These are phyloP conservation scores for Prorops nasuta DNA, from an alignment of 1,140 invertebrate species.

Conservation along the genomic window DNA sequence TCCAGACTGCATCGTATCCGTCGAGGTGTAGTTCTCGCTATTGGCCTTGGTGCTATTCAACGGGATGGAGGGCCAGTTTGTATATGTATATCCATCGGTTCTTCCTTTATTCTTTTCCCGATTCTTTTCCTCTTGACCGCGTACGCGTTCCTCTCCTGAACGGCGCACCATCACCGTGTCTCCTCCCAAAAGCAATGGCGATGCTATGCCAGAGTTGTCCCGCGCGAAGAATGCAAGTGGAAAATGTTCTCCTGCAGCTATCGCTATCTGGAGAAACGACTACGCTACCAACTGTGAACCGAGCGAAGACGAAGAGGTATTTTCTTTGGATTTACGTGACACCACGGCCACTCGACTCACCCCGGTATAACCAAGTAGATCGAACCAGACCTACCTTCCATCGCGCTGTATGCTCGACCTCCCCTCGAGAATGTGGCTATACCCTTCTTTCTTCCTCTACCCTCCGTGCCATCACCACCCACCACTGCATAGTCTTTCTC, in stretches of 20 bases:
- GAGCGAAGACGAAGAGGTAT: conserved; percentile 33
- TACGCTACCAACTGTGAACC: not conserved
- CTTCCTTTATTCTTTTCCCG: not conserved
- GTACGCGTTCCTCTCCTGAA: not conserved
- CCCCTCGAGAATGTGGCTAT: conserved; percentile 42
- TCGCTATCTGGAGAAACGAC: conserved; percentile 17
- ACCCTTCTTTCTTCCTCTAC: conserved; percentile 9
- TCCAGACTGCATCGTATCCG: no score
- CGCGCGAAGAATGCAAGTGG: conserved; percentile 24
- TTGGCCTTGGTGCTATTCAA: no score
- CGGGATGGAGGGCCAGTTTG: no score
- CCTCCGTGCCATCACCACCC: no score
- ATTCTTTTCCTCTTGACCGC: not conserved
- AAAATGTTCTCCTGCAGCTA: conserved; percentile 15
- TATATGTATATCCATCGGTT: no score
- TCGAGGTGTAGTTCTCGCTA: no score
- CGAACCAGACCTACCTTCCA: conserved; percentile 38
- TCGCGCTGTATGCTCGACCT: conserved; percentile 40
- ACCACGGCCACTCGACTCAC: conserved; percentile 35
- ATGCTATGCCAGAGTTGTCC: conserved; percentile 5
- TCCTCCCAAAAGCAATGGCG: not conserved
- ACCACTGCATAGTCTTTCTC: no score
- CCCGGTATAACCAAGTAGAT: conserved; percentile 40
- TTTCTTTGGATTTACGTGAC: conserved; percentile 50
- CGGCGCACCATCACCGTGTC: not conserved